Evolutionary conservation across 2,888 invertebrate genomes (phyloP).

Genomic region (Lasioglossum zephyrum): DNA sequence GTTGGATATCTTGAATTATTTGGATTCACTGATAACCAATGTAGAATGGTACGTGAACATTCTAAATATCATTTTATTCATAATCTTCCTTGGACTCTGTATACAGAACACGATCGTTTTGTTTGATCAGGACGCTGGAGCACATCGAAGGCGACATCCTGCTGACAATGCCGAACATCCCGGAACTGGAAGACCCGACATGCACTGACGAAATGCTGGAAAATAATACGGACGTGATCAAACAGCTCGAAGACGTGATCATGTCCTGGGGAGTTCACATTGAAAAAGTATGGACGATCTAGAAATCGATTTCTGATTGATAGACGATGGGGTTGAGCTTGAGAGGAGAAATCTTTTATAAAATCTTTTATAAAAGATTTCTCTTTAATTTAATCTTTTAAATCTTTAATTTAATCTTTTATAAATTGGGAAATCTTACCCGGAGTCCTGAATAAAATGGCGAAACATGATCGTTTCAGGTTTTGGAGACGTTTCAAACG

Average conservation of each 20-base stretch:
- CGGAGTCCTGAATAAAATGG: neutral
- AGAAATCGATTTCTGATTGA: neutral
- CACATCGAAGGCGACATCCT: slow-evolving; percentile 91
- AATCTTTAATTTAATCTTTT: too few relatives aligned
- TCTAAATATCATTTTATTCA: neutral
- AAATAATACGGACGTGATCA: slow-evolving; percentile 85
- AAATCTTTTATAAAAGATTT: too few relatives aligned
- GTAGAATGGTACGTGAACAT: slow-evolving; percentile 76
- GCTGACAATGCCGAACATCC: slow-evolving; percentile 87
- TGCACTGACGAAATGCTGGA: slow-evolving; percentile 83
- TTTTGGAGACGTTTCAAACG: slow-evolving; percentile 73
- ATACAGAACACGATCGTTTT: too few relatives aligned
- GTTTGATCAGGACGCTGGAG: slow-evolving; percentile 88
- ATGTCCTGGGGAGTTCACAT: slow-evolving; percentile 89
- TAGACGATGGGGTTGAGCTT: too few relatives aligned
- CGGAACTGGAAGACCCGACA: slow-evolving; percentile 84
- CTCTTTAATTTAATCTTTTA: too few relatives aligned
- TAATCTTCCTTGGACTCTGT: neutral
- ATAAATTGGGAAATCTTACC: too few relatives aligned
- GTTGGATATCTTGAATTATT: slow-evolving; percentile 73
- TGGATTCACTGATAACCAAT: slow-evolving; percentile 75
- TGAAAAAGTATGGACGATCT: slow-evolving; percentile 82
- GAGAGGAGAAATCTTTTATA: too few relatives aligned
- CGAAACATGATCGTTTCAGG: slow-evolving; percentile 47
- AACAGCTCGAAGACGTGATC: slow-evolving; percentile 87